phyloP scores from a whole-genome alignment of 2,797 vertebrate genomes.

The Rallus crepitans region DNA sequence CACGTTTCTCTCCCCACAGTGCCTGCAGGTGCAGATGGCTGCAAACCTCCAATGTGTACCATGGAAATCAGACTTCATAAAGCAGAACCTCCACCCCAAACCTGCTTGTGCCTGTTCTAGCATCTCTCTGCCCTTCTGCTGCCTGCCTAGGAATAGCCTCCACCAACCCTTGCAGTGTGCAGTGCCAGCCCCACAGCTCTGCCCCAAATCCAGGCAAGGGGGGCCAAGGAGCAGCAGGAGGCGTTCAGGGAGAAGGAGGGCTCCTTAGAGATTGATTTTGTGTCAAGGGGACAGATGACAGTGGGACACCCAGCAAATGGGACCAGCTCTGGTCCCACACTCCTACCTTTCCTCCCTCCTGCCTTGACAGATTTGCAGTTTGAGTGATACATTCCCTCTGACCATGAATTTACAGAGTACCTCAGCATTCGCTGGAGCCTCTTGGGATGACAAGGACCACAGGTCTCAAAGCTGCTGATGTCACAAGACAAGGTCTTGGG shows the following conservation, averaged over 20 bases:
- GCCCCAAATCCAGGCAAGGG: not conserved
- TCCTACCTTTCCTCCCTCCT: not conserved
- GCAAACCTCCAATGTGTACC: not conserved
- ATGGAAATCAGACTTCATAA: not conserved
- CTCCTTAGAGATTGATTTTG: not conserved
- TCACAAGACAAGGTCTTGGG: not conserved
- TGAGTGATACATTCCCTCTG: accelerated
- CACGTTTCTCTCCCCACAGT: not conserved
- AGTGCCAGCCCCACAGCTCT: not conserved
- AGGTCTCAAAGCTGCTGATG: not conserved
- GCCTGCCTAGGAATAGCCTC: not conserved
- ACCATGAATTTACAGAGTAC: not conserved
- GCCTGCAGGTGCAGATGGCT: not conserved
- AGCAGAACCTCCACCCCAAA: not conserved
- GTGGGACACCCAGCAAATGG: not conserved
- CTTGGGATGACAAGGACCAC: accelerated
- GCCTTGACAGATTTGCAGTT: not conserved
- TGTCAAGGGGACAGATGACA: not conserved
- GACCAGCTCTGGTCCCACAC: accelerated
- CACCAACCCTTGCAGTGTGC: not conserved
- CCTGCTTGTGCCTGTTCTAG: accelerated
- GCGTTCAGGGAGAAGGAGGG: too few species aligned
- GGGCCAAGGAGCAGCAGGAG: not conserved
- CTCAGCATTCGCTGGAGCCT: not conserved
- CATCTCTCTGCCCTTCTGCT: accelerated